Evolutionary conservation across 2,113 vertebrate genomes (phyloP).

Genomic region (Electrona antarctica): DNA sequence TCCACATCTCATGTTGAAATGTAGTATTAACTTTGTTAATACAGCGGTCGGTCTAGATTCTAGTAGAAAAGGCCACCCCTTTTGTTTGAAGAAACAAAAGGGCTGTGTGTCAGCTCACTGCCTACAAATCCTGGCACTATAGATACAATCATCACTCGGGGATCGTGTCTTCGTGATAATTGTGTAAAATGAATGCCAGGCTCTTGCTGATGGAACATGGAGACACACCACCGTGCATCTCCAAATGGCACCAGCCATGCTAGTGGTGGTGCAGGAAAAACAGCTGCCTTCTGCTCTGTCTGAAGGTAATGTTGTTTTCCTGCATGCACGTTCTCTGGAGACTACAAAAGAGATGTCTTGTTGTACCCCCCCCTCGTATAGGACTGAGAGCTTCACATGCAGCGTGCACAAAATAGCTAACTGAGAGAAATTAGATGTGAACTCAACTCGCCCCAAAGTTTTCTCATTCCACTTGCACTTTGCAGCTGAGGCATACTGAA

Average conservation of each 20-base stretch:
- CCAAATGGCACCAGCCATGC: constrained; percentile 68
- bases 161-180: constrained; percentile 66
- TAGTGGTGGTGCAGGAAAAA: constrained; percentile 69
- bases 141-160: constrained; percentile 57
- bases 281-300: constrained; percentile 19
- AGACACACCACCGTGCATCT: constrained; percentile 57
- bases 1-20: too few species aligned
- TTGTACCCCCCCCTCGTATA: constrained; percentile 65
- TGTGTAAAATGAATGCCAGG: constrained; percentile 71
- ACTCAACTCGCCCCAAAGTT: constrained; percentile 60
- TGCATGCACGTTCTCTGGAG: constrained; percentile 73
- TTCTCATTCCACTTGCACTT: constrained; percentile 53
- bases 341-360: constrained; percentile 71
- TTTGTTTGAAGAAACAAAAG: too few species aligned
- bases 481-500: constrained; percentile 17
- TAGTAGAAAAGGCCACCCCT: too few species aligned
- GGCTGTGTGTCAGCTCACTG: too few species aligned
- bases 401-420: constrained; percentile 65
- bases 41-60: too few species aligned
- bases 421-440: constrained; percentile 67
- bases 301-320: constrained; percentile 71
- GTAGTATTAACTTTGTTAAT: too few species aligned
- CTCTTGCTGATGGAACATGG: constrained; percentile 70
- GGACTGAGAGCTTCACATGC: constrained; percentile 69
- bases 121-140: constrained; percentile 22